Percentiles rank a stretch among this genome's conserved stretches.
Conservation (phyloP, 2,888 invertebrate genomes). For the Actias luna region DNA sequence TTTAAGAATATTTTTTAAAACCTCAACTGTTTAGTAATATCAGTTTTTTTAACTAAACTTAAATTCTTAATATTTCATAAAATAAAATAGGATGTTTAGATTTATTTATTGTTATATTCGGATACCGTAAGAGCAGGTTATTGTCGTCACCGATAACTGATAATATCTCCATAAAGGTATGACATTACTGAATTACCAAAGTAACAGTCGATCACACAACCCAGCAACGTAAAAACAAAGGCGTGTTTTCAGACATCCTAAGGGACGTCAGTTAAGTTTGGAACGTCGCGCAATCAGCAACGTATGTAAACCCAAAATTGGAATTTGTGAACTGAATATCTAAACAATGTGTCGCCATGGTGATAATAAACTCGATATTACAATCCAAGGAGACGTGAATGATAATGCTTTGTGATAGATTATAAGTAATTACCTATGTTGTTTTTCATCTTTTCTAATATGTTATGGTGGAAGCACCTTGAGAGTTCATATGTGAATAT, state of each 20-base stretch:
- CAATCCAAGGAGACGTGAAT: conserved; percentile 41
- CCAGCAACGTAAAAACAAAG: conserved; percentile 50
- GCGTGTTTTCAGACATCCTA: conserved; percentile 59
- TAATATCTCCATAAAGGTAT: conserved; percentile 57
- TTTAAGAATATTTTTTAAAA: too few relatives aligned
- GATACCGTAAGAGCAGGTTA: neutral
- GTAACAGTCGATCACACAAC: conserved; percentile 47
- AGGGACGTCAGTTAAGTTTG: conserved; percentile 71
- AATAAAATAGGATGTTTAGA: too few relatives aligned
- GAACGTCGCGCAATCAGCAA: conserved; percentile 61
- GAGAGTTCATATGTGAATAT: conserved; percentile 61
- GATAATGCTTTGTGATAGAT: conserved; percentile 43
- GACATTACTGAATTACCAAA: conserved; percentile 55
- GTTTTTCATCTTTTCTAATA: conserved; percentile 47
- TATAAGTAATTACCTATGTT: conserved; percentile 40
- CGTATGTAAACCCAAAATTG: conserved; percentile 41
- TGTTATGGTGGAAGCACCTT: conserved; percentile 80
- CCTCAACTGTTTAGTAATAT: too few relatives aligned
- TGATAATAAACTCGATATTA: conserved; percentile 46
- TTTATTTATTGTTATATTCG: neutral
- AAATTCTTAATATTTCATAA: neutral
- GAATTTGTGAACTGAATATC: conserved; percentile 38
- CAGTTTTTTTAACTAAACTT: too few relatives aligned
- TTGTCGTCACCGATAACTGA: conserved; percentile 70
- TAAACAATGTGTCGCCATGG: conserved; percentile 66